Conservation (phyloP, 2,888 invertebrate genomes). For the Cabera pusaria region DNA sequence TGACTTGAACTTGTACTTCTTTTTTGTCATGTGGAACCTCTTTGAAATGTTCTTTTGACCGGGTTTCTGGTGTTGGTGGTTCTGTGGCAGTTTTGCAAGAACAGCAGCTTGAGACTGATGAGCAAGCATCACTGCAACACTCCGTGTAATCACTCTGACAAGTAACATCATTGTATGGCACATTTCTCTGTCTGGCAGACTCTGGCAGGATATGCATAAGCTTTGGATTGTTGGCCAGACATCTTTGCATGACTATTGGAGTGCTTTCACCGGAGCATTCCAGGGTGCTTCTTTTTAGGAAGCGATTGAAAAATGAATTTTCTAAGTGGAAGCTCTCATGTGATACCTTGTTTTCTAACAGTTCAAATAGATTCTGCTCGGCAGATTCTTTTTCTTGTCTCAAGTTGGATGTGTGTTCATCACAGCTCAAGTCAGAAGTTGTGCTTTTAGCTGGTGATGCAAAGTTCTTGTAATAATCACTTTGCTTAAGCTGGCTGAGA, state of each 20-base stretch:
- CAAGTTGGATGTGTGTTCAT: constrained; percentile 53
- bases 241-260: constrained; percentile 67
- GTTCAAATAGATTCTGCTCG: constrained; percentile 90
- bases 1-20: constrained; percentile 45
- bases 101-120: constrained; percentile 62
- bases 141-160: constrained; percentile 62
- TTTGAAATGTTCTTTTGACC: constrained; percentile 35
- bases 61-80: constrained; percentile 31
- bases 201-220: constrained; percentile 62
- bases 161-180: constrained; percentile 52
- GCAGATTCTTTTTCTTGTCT: constrained; percentile 75
- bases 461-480: constrained; percentile 74
- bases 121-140: constrained; percentile 59
- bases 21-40: constrained; percentile 47
- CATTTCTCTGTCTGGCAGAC: constrained; percentile 39
- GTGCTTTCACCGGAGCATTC: constrained; percentile 72
- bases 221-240: constrained; percentile 59
- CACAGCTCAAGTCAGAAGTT: constrained; percentile 61
- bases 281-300: constrained; percentile 65
- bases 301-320: constrained; percentile 84
- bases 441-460: constrained; percentile 66
- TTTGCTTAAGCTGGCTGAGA: constrained; percentile 68
- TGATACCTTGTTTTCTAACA: constrained; percentile 88
- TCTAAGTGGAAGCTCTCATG: constrained; percentile 88
- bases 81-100: constrained; percentile 69